A percentile compares a stretch with the other conserved stretches of the same genome.
These are phyloP conservation scores for Tragelaphus buxtoni DNA, from an alignment of 2,113 vertebrate genomes.

Conservation along the genomic window DNA sequence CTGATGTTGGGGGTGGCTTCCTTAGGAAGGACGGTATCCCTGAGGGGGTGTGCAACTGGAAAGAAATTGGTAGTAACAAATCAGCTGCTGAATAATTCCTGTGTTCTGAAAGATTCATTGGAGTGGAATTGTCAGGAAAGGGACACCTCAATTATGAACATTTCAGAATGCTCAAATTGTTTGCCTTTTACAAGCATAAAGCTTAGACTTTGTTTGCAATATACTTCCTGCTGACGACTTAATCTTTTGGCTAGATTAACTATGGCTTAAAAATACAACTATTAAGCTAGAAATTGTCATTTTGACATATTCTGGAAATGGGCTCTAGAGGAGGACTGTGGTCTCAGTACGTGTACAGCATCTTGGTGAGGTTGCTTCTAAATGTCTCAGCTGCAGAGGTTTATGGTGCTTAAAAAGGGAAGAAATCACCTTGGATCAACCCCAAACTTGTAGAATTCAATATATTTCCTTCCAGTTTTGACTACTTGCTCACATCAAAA, in stretches of 20 bases:
- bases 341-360: not conserved
- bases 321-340: not conserved
- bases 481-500: not conserved
- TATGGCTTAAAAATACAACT: slow-evolving; percentile 36
- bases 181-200: slow-evolving; percentile 29
- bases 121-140: not conserved
- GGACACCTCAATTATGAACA: not conserved
- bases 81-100: not conserved
- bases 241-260: slow-evolving; percentile 40
- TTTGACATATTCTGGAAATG: not conserved
- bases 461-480: not conserved
- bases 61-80: not conserved
- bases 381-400: not conserved
- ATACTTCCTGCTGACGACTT: not conserved
- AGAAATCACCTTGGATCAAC: not conserved
- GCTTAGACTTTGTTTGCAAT: slow-evolving; percentile 14
- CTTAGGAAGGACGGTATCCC: not conserved
- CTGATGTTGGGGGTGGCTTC: not conserved
- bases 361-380: not conserved
- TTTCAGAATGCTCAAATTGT: slow-evolving; percentile 25
- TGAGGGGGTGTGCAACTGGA: not conserved
- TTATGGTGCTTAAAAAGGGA: not conserved
- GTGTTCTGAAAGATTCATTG: not conserved
- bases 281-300: not conserved
- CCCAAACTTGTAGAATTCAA: not conserved